A percentile compares a stretch with the other conserved stretches of the same genome.
These are phyloP conservation scores for Cosmia trapezina DNA, from an alignment of 2,888 invertebrate species.

Conservation along the genomic window DNA sequence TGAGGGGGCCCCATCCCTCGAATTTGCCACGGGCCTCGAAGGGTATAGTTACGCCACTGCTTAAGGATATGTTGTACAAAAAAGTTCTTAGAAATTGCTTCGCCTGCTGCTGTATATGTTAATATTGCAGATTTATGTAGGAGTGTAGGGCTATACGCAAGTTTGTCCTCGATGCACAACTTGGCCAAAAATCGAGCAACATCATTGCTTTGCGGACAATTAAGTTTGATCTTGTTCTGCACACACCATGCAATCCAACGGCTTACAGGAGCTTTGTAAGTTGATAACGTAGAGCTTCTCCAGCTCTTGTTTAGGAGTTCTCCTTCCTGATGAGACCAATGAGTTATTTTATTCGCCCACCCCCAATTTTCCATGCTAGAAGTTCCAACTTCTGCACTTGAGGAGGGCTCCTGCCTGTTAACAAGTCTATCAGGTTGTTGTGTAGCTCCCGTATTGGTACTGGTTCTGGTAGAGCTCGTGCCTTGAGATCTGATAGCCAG, in stretches of 20 bases:
- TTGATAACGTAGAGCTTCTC: background rate
- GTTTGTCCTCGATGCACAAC: background rate
- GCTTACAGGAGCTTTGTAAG: background rate
- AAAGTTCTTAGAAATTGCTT: too few relatives aligned
- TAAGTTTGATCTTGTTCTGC: background rate
- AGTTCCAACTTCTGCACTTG: background rate
- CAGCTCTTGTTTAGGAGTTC: too few relatives aligned
- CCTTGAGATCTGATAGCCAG: too few relatives aligned
- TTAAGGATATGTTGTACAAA: too few relatives aligned
- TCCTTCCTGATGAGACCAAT: too few relatives aligned
- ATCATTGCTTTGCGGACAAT: too few relatives aligned
- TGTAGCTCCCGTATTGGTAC: background rate
- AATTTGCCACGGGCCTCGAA: too few relatives aligned
- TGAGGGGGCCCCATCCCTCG: too few relatives aligned
- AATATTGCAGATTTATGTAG: background rate
- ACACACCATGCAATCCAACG: conserved; percentile 3
- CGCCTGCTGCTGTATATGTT: background rate
- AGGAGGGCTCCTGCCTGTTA: background rate
- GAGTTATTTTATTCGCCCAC: too few relatives aligned
- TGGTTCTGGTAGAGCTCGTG: background rate
- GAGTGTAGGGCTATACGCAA: background rate
- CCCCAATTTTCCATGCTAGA: too few relatives aligned
- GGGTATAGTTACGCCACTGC: too few relatives aligned
- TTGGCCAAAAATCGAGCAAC: background rate
- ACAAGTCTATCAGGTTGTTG: background rate